These are phyloP conservation scores for Pangasius mekongensis DNA, from an alignment of 2,797 vertebrate species.

Conservation along the genomic window DNA sequence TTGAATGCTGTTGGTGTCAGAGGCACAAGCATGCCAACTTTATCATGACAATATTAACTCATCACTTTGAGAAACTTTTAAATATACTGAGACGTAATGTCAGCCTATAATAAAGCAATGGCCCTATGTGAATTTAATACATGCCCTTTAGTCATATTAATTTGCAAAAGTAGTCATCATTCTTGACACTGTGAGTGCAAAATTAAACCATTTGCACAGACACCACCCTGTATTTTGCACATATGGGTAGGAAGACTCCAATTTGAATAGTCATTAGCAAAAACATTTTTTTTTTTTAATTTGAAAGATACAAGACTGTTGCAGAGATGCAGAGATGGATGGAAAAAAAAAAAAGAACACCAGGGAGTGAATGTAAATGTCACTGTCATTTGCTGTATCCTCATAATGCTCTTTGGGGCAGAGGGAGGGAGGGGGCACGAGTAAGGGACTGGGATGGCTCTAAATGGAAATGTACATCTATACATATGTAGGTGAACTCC, in stretches of 20 bases:
- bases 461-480: constrained; percentile 62
- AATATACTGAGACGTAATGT: neutral
- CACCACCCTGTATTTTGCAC: neutral
- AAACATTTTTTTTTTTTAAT: neutral
- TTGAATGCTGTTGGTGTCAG: neutral
- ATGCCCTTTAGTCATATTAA: neutral
- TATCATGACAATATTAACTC: neutral
- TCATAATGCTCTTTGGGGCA: constrained; percentile 47
- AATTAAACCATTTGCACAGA: constrained; percentile 1
- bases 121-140: neutral
- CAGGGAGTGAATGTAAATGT: constrained; percentile 56
- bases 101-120: neutral
- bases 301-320: neutral
- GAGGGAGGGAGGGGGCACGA: constrained; percentile 21
- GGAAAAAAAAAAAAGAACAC: constrained; percentile 32
- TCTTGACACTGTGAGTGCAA: neutral
- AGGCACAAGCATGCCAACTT: neutral
- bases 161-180: neutral
- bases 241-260: neutral
- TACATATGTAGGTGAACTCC: constrained; percentile 50
- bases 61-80: neutral
- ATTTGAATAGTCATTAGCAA: neutral
- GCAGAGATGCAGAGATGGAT: neutral
- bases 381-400: constrained; percentile 55
- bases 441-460: constrained; percentile 38